Conservation (phyloP, 2,888 invertebrate genomes). For the Leucania comma region DNA sequence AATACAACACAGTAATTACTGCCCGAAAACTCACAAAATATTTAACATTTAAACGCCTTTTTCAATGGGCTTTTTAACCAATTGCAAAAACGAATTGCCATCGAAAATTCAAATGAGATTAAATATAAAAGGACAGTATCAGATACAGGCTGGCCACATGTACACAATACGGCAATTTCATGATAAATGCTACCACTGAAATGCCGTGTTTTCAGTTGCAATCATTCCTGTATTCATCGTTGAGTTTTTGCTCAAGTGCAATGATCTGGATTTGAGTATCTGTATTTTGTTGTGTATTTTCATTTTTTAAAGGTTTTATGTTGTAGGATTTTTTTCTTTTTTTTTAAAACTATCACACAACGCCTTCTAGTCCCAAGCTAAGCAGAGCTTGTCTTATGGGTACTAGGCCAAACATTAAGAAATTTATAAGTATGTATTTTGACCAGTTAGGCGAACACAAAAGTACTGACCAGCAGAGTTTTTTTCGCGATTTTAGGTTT, state of each 20-base stretch:
- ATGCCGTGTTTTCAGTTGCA: conserved; percentile 51
- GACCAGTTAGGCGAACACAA: no score
- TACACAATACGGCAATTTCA: conserved; percentile 68
- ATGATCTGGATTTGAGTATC: conserved; percentile 21
- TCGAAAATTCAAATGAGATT: conserved; percentile 45
- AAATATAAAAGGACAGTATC: conserved; percentile 53
- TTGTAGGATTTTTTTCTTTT: neutral
- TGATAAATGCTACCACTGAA: conserved; percentile 68
- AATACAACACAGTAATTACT: conserved; percentile 6
- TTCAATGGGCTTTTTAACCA: conserved; percentile 11
- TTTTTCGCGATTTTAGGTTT: no score
- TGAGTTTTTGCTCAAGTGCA: conserved; percentile 42
- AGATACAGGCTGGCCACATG: conserved; percentile 33
- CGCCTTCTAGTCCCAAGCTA: no score
- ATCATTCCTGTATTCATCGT: conserved; percentile 56
- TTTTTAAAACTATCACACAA: no score
- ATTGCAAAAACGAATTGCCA: conserved; percentile 21
- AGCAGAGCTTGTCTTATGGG: no score
- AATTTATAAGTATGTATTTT: no score
- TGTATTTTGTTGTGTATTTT: conserved; percentile 24
- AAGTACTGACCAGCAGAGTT: no score
- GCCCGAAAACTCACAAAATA: neutral
- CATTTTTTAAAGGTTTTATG: neutral
- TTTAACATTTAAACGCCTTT: conserved; percentile 5
- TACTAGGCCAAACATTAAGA: no score